Base-by-base conservation (phyloP, 1,140 invertebrate species). In the Chrysopa pallens region DNA sequence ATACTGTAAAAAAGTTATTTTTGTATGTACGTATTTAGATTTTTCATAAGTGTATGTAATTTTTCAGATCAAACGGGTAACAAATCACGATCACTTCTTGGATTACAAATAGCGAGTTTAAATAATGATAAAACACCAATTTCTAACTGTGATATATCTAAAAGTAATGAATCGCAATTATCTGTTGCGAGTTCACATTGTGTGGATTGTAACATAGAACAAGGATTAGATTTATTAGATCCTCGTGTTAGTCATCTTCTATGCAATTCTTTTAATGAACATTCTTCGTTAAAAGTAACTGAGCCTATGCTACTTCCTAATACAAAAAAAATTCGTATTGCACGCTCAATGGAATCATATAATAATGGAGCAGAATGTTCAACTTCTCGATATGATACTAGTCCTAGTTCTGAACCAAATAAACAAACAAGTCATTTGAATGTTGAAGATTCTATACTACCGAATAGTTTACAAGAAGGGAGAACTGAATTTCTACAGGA, bases 401-500 rank as follows among this genome's bases (percentile, higher is more conserved):
- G 23, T 43, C 46, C 11, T 48, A 52, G 50, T 36, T 52, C 50
- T 2, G 52, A 57, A 33, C 50, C 55, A 6, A 27, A 47, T 36
- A 14, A 49, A 40, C 49, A 52, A 33, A 28, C 42, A 14, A 13
- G 5, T 6, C n/a, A 42, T 9, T 9, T 15, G 4, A 39, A 39
- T 39, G 6, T 39, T 15, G 23, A n/a, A n/a, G 40, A 41, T 33
- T 28, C 39, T 37, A 9, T 7, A 36, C 29, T 42, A 14, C 28
- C 39, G 23, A 28, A 39, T 23, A 35, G 33, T 29, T 40, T 39
- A 29, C 23, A 28, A 12, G 40, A 49, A 28, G 40, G 37, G 1
- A 53, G 52, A 23, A 42, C 50, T 36, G 48, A 52, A 13, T 48
- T 53, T 40, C 40, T 56, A 40, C 49, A 54, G 17, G 48, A 55